These are phyloP conservation scores for Saccopteryx leptura DNA, from an alignment of 2,113 vertebrate genomes.

Conservation along the genomic window DNA sequence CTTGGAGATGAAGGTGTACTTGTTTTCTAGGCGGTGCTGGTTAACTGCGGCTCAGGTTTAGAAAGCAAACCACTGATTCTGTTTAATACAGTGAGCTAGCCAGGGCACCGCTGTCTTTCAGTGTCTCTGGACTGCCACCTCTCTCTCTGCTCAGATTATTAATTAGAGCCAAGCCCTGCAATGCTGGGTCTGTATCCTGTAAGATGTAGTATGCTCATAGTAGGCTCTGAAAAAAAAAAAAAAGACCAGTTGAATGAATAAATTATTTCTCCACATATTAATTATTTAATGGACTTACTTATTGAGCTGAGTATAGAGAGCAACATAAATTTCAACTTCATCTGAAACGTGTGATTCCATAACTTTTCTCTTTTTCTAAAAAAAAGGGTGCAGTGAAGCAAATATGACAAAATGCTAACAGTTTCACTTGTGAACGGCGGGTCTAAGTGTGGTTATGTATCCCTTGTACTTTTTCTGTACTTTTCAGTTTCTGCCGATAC, in stretches of 20 bases:
- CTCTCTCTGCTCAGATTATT: fast-evolving
- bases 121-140: not conserved
- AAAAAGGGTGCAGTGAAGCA: not conserved
- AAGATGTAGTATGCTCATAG: not conserved
- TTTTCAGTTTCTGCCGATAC: not conserved
- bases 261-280: not conserved
- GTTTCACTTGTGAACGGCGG: not conserved
- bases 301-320: not conserved
- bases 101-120: fast-evolving
- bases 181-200: not conserved
- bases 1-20: not conserved
- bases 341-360: not conserved
- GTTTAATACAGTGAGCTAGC: not conserved
- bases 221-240: not conserved
- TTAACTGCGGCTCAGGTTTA: not conserved
- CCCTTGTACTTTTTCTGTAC: not conserved
- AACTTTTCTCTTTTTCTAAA: not conserved
- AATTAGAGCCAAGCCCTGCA: not conserved
- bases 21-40: not conserved
- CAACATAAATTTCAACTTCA: not conserved
- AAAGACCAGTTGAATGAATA: not conserved
- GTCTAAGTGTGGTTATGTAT: fast-evolving
- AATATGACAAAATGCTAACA: not conserved
- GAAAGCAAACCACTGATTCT: not conserved
- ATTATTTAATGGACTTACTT: not conserved